Base-by-base conservation (phyloP, 2,797 vertebrate species). In the Coranthus polyacanthus region DNA sequence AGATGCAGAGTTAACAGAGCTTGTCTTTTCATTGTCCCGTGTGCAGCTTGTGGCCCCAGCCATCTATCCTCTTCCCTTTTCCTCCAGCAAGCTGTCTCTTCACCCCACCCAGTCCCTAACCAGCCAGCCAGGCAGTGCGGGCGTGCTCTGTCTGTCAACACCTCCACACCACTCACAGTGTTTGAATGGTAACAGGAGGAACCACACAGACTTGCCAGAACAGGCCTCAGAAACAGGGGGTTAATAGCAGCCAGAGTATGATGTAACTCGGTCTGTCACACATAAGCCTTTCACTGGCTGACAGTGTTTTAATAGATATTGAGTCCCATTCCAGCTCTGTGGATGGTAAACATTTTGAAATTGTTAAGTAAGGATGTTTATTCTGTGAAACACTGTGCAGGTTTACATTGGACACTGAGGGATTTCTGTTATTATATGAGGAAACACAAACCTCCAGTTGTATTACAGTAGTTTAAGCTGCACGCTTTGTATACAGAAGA, bases 101-200 rank as follows among this genome's bases (percentile, higher is more conserved):
- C 55, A 75, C 77, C 68, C 83, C 68, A 68, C 78, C 70, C 65
- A 75, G 65, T 80, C 75, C 78, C 82, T 41, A 55, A 64, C 44
- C 68, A 75, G 69, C 49, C 53, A 79, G 72, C 67, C 81, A 85
- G 80, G 72, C 72, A 79, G 83, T 75, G 73, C 58, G 8, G 87
- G 88, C 79, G 52, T 88, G 88, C 83, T 90, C 84, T 74, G 85
- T 88, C 87, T 89, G 88, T 91, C 86, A 90, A 87, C 89, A 89
- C 89, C 79, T 85, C 54, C 77, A 74, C 83, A 83, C 78, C 81
- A 61, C 75, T 81, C 56, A 3, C 16, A 76, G 71, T 70, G 76
- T 84, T 82, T 88, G 78, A 88, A 90, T 88, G 72, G 87, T 87
- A 87, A 82, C 82, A 77, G 74, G 75, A 83, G 69, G 71, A 81